Base-by-base conservation (phyloP, 2,797 vertebrate species). In the Pseudochirops corinnae region DNA sequence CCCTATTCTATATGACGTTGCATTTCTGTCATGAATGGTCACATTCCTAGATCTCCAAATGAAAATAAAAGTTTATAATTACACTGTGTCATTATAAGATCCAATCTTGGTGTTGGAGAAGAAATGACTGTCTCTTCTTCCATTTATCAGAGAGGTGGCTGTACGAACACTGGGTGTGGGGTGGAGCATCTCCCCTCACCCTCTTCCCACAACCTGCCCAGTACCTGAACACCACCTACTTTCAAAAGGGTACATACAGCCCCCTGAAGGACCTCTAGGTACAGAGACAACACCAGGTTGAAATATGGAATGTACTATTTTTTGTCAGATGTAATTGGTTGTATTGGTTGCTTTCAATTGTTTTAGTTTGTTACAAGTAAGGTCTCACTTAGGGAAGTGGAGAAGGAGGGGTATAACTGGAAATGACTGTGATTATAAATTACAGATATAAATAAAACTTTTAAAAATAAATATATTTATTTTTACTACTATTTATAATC, bases 41-140 rank as follows among this genome's bases (percentile, higher is more conserved):
- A 92, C 58, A 92, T 96, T 91, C 28, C 33, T 95, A 95, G 24
- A 74, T 21, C 33, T 95, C 62, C 60, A 95, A 90, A 93, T 52
- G 29, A 33, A 93, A 95, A 13, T 16, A 67, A 67, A 67, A 62
- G 60, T 29, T 62, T 67, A 11, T 62, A 13, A 62, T 67, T 67
- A n/a, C 33, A 67, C 33, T 16, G 31, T 67, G 62, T 18, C 12
- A 16, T 67, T 67, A n/a, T n/a, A 16, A 67, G 4, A 67, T 18
- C 33, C 16, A n/a, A 9, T n/a, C 14, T 67, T 67, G 33, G 62
- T 67, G 62, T 1, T n/a, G 33, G 5, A 67, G 33, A 67, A n/a
- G 33, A 67, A 67, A 67, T n/a, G 14, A 13, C 3, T 67, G 33
- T 11, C 33, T 67, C 62, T 62, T 62, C 31, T 67, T 67, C 33